Evolutionary conservation across 2,888 invertebrate species (phyloP).

Genomic region (Drosophila infuscata): DNA sequence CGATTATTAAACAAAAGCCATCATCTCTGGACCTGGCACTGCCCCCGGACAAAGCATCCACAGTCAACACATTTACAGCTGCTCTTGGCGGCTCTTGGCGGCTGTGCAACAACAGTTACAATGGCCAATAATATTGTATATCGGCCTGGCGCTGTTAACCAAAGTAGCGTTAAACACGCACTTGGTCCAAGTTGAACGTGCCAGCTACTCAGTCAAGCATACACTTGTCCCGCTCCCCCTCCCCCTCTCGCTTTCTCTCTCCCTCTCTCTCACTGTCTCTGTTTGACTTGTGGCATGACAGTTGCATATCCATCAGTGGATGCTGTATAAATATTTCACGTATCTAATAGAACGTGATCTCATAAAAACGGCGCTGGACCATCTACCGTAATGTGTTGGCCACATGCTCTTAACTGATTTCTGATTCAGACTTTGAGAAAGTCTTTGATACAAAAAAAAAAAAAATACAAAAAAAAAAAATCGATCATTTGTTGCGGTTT

Average conservation of each 20-base stretch:
- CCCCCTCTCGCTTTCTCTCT: neutral
- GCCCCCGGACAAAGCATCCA: constrained; percentile 11
- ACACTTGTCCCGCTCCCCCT: constrained; percentile 15
- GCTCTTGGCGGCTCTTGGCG: constrained; percentile 64
- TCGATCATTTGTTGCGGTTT: constrained; percentile 56
- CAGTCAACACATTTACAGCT: constrained; percentile 33
- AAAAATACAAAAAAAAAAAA: constrained; percentile 23
- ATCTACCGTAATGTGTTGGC: constrained; percentile 29
- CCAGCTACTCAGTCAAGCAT: constrained; percentile 62
- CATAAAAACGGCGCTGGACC: constrained; percentile 64
- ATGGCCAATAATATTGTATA: constrained; percentile 18
- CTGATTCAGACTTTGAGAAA: constrained; percentile 52
- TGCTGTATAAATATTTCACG: constrained; percentile 79
- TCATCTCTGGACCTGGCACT: constrained; percentile 26
- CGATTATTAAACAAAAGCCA: constrained; percentile 32
- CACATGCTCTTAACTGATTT: constrained; percentile 25
- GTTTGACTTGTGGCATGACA: constrained; percentile 36
- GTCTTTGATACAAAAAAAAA: constrained; percentile 59
- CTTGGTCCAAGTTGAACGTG: constrained; percentile 70
- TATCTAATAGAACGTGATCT: constrained; percentile 83
- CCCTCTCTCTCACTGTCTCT: neutral
- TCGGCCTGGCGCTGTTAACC: constrained; percentile 45
- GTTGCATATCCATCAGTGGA: constrained; percentile 54
- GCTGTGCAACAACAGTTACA: constrained; percentile 41
- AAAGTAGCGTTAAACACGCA: constrained; percentile 78